Evolutionary conservation across 2,797 vertebrate genomes (phyloP).

Genomic region (Rhinichthys osculus): DNA sequence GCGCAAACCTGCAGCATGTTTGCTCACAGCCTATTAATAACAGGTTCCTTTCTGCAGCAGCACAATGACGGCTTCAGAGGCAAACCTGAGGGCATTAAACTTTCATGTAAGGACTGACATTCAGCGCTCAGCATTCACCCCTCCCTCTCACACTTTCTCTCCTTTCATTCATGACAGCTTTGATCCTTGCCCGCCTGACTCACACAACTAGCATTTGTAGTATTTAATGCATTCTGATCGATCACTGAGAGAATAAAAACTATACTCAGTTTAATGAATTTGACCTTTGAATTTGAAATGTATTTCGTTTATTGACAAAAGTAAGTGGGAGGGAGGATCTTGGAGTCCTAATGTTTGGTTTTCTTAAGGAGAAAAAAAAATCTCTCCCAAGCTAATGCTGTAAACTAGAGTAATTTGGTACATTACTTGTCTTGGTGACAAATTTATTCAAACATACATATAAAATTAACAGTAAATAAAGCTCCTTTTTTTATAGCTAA

Average conservation of each 20-base stretch:
- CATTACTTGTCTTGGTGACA: too few species aligned
- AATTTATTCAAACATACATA: too few species aligned
- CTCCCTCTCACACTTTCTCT: conserved; percentile 26
- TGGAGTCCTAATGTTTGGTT: not conserved
- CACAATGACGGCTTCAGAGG: conserved; percentile 57
- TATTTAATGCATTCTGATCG: conserved; percentile 57
- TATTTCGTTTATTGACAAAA: conserved; percentile 45
- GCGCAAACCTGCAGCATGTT: conserved; percentile 47
- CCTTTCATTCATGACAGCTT: conserved; percentile 53
- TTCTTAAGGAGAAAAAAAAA: too few species aligned
- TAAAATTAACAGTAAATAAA: too few species aligned
- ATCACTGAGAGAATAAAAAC: conserved; percentile 59
- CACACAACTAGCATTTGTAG: conserved; percentile 54
- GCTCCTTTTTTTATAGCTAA: too few species aligned
- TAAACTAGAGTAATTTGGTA: too few species aligned
- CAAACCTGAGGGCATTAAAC: conserved; percentile 61
- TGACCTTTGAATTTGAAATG: conserved; percentile 39
- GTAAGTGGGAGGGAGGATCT: not conserved
- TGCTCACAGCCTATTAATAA: conserved; percentile 57
- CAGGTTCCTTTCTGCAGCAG: conserved; percentile 47
- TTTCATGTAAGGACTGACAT: conserved; percentile 63
- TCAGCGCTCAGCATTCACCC: conserved; percentile 45
- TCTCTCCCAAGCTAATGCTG: too few species aligned
- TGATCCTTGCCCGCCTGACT: conserved; percentile 55
- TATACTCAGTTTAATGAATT: conserved; percentile 58